phyloP scores from a whole-genome alignment of 2,888 invertebrate species.

The Drosophila maculinotata region DNA sequence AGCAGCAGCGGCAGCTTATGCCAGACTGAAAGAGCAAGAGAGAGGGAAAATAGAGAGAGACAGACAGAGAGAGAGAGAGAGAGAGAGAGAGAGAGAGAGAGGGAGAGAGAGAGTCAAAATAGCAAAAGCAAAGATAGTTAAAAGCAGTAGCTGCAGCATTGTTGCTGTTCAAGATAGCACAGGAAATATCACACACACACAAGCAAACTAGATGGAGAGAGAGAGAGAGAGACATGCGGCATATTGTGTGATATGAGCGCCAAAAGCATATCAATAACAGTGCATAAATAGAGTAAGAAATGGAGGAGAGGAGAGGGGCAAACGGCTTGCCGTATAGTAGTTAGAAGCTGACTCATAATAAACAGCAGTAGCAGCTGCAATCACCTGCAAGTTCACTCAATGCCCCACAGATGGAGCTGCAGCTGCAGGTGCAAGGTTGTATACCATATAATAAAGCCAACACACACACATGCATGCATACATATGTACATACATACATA shows the following conservation, averaged over 20 bases:
- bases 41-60: constrained; percentile 10
- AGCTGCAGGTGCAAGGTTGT: constrained; percentile 50
- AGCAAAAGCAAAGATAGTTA: constrained; percentile 49
- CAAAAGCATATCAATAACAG: constrained; percentile 51
- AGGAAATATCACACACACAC: constrained; percentile 48
- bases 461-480: constrained; percentile 14
- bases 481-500: too few species aligned
- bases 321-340: background rate
- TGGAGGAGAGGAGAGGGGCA: background rate
- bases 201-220: background rate
- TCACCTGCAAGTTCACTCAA: constrained; percentile 36
- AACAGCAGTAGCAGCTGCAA: constrained; percentile 13
- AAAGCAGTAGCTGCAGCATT: constrained; percentile 29
- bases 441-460: constrained; percentile 23
- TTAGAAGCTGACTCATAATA: constrained; percentile 1
- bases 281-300: constrained; percentile 4
- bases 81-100: constrained; percentile 16
- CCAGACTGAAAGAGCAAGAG: constrained; percentile 4
- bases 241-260: constrained; percentile 52
- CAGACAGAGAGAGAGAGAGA: constrained; percentile 3
- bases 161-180: constrained; percentile 53
- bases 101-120: background rate
- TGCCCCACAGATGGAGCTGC: constrained; percentile 17
- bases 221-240: constrained; percentile 19
- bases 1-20: constrained; percentile 16